These are phyloP conservation scores for Pterocles orientalis DNA, from an alignment of 2,113 vertebrate species.

Conservation along the genomic window DNA sequence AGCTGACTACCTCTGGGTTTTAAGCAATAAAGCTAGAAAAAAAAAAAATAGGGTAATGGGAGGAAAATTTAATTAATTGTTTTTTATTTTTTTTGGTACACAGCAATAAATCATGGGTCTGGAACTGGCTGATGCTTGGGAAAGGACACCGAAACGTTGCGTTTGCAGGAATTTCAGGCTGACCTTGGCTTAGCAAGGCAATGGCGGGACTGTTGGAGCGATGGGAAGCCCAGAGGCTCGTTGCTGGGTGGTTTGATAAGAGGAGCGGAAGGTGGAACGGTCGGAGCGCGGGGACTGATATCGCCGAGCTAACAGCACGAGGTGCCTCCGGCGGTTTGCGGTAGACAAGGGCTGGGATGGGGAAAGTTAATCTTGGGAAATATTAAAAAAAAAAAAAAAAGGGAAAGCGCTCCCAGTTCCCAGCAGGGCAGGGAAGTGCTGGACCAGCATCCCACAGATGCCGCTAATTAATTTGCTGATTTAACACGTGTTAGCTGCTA, in stretches of 20 bases:
- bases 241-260: not conserved
- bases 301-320: not conserved
- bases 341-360: no score
- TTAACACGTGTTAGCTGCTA: not conserved
- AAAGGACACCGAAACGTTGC: fast-evolving
- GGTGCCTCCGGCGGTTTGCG: not conserved
- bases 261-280: not conserved
- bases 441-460: not conserved
- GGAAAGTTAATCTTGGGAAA: not conserved
- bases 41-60: not conserved
- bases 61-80: not conserved
- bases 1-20: not conserved
- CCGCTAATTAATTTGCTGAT: not conserved
- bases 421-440: not conserved
- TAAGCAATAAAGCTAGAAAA: not conserved
- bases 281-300: not conserved
- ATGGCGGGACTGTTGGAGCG: not conserved
- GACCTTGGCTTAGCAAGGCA: not conserved
- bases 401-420: not conserved
- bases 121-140: not conserved
- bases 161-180: not conserved
- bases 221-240: fast-evolving
- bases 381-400: no score
- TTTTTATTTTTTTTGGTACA: not conserved
- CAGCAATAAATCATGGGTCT: not conserved